phyloP scores from a whole-genome alignment of 1,140 invertebrate genomes.

The Leptinotarsa lineolata region DNA sequence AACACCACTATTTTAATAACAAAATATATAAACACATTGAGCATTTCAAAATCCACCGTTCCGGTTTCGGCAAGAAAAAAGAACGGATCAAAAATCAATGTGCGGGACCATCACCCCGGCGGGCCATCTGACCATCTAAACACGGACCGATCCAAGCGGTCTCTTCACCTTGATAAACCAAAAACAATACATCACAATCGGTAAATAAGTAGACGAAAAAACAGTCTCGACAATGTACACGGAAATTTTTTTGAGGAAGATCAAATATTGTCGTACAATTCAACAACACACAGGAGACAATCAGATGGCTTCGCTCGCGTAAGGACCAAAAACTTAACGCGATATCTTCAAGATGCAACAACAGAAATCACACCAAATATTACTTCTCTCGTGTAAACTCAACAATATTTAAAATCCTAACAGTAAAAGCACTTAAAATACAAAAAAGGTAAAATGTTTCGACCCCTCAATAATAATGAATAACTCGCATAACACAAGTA shows the following conservation, averaged over 20 bases:
- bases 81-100: conserved; percentile 7
- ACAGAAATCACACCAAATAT: conserved; percentile 13
- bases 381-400: conserved; percentile 14
- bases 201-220: too few relatives aligned
- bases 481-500: conserved; percentile 12
- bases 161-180: too few relatives aligned
- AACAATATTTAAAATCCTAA: conserved; percentile 21
- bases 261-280: too few relatives aligned
- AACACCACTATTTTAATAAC: conserved; percentile 34
- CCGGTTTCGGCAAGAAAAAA: neutral
- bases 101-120: neutral
- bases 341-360: neutral
- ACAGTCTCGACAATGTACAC: too few relatives aligned
- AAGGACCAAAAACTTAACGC: conserved; percentile 2
- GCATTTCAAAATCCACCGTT: conserved; percentile 8
- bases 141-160: too few relatives aligned
- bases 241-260: too few relatives aligned
- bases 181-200: too few relatives aligned
- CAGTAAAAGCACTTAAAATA: conserved; percentile 27
- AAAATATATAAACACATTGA: conserved; percentile 27
- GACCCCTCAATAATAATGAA: neutral
- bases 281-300: neutral
- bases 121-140: too few relatives aligned
- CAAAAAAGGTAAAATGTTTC: neutral
- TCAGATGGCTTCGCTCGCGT: neutral